Evolutionary conservation across 2,113 vertebrate genomes (phyloP).

Genomic region (Herpailurus yagouaroundi): DNA sequence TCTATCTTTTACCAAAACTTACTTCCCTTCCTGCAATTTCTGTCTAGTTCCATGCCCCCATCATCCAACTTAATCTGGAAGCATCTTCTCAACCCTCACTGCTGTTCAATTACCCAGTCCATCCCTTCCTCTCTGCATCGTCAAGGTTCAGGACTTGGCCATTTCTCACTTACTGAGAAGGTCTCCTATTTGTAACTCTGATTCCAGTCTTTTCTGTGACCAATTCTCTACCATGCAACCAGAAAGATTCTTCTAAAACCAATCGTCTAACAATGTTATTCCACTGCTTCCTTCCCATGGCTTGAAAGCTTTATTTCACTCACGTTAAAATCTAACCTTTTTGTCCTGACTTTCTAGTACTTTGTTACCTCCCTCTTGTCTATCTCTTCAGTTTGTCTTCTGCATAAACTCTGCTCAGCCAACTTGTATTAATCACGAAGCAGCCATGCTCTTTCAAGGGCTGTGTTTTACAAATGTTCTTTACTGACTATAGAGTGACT

Average conservation of each 20-base stretch:
- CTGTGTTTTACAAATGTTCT: not conserved
- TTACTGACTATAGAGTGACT: not conserved
- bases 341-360: not conserved
- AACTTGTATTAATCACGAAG: not conserved
- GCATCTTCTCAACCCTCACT: not conserved
- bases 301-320: slow-evolving; percentile 6
- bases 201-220: slow-evolving; percentile 7
- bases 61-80: not conserved
- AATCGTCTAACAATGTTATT: not conserved
- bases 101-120: not conserved
- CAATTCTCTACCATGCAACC: not conserved
- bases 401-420: not conserved
- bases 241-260: slow-evolving; percentile 3
- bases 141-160: not conserved
- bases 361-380: not conserved
- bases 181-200: not conserved
- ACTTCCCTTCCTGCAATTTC: not conserved
- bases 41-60: not conserved
- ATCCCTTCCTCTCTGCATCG: not conserved
- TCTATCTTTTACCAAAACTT: slow-evolving; percentile 1
- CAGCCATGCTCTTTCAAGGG: not conserved
- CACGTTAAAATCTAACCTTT: not conserved
- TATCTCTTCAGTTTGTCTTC: not conserved
- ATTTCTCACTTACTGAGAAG: not conserved
- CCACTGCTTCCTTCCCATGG: not conserved